phyloP scores from a whole-genome alignment of 2,113 vertebrate genomes.

The Perccottus glenii region DNA sequence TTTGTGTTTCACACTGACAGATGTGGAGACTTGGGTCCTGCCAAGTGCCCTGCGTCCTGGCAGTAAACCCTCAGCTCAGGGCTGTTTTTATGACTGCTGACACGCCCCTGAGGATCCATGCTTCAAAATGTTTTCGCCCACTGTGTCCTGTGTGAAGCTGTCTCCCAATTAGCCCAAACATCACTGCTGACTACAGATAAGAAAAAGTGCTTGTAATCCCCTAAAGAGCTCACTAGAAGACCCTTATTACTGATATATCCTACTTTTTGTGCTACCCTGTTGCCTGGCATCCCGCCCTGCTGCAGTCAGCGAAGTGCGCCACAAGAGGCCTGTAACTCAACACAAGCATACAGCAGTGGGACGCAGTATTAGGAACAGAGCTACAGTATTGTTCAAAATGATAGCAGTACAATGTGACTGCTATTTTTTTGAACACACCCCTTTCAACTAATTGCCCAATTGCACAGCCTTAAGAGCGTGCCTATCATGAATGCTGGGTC shows the following conservation, averaged over 20 bases:
- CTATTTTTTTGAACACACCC: too few species aligned
- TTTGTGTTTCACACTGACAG: conserved; percentile 52
- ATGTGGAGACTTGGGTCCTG: conserved; percentile 53
- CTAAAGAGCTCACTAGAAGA: conserved; percentile 63
- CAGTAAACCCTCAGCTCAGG: conserved; percentile 19
- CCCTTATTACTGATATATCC: conserved; percentile 68
- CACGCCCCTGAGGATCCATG: conserved; percentile 23
- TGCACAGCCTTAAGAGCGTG: too few species aligned
- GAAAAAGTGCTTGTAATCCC: conserved; percentile 68
- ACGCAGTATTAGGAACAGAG: conserved; percentile 42
- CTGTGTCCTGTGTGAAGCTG: conserved; percentile 37
- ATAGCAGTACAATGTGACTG: too few species aligned
- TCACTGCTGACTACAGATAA: conserved; percentile 66
- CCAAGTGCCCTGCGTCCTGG: conserved; percentile 41
- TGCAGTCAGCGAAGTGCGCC: conserved; percentile 38
- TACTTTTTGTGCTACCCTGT: conserved; percentile 21
- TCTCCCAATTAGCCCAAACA: conserved; percentile 60
- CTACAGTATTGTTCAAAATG: too few species aligned
- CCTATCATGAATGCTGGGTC: too few species aligned
- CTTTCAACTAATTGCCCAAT: too few species aligned
- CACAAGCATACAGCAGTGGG: conserved; percentile 55
- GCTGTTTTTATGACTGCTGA: conserved; percentile 48
- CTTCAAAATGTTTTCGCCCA: conserved; percentile 31
- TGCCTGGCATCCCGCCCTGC: conserved; percentile 49
- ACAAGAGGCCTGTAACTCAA: conserved; percentile 52